Evolutionary conservation across 2,797 vertebrate species (phyloP).

Genomic region (Channa striata): DNA sequence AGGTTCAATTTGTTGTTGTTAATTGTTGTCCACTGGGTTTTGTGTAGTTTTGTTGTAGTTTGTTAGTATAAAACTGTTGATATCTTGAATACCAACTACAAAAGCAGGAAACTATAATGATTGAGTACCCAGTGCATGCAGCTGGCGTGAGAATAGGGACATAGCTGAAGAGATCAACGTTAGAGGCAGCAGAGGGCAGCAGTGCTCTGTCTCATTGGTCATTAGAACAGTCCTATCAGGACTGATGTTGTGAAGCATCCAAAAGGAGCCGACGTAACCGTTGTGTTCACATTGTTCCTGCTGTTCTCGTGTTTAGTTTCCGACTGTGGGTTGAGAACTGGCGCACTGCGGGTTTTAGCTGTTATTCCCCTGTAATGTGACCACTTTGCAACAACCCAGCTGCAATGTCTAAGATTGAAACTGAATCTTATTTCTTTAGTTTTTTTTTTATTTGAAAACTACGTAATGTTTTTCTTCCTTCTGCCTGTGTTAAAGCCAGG

Average conservation of each 20-base stretch:
- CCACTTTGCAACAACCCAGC: slow-evolving; percentile 39
- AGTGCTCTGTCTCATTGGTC: slow-evolving; percentile 18
- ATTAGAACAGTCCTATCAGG: not conserved
- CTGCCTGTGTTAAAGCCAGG: slow-evolving; percentile 48
- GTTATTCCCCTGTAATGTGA: slow-evolving; percentile 30
- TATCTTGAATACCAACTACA: not conserved
- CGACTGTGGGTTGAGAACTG: not conserved
- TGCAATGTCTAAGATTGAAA: slow-evolving; percentile 20
- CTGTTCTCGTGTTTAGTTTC: not conserved
- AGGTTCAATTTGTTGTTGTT: no score
- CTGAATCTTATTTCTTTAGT: slow-evolving; percentile 18
- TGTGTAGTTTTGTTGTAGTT: no score
- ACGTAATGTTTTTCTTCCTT: slow-evolving; percentile 59
- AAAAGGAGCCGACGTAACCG: not conserved
- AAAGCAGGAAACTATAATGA: not conserved
- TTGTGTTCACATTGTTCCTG: not conserved
- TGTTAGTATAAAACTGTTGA: no score
- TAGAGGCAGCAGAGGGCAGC: slow-evolving; percentile 71
- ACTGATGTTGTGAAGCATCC: not conserved
- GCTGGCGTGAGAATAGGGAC: slow-evolving; percentile 6
- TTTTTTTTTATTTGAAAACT: slow-evolving; percentile 61
- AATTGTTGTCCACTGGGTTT: no score
- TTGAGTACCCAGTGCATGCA: not conserved
- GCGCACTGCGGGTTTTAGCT: not conserved
- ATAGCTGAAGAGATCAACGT: not conserved